Evolutionary conservation across 2,888 invertebrate species (phyloP), one percentile per base, ranked within the genome.

Genomic region (Hypomecis punctinalis): DNA sequence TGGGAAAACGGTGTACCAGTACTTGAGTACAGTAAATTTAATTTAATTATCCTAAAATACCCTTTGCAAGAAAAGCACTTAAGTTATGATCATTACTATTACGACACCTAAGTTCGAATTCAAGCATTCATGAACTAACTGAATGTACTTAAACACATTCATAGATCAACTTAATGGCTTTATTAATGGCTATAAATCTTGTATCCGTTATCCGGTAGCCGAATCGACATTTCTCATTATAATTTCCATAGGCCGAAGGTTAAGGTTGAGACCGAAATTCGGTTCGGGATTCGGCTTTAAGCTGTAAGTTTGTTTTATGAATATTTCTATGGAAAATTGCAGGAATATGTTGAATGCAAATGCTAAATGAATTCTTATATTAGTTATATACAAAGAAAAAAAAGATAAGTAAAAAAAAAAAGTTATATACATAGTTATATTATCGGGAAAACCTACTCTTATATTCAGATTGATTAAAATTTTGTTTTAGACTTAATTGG

Each of bases 161-260:
- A 71, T 76, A 71, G 61, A 75, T 77, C 73, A 76, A 69, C 52
- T 65, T 77, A 75, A 80, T 77, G 66, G 72, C 74, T 77, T 72
- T 76, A 78, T 77, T 77, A 73, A 70, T 51, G 65, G 62, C 55
- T 58, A 76, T 80, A 78, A 79, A 79, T 79, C 73, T 73, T 61
- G 61, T 45, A 61, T 68, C 70, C 60, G 65, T 66, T 72, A 70
- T 63, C 71, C 74, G 68, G 77, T 74, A 78, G 79, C 76, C 56
- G 57, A 62, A 61, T 67, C 53, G 40, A 61, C 58, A 63, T 67
- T 67, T 56, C 57, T 66, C 65, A 69, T 63, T 68, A 66, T 53
- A 66, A 69, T 59, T 53, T 61, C 55, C 43, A 60, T 54, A 54
- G 52, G 47, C 40, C 42, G 57, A 54, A 56, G 43, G 43, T 60